Base-by-base conservation (phyloP, 2,888 invertebrate species). In the Cataglyphis cursor region DNA sequence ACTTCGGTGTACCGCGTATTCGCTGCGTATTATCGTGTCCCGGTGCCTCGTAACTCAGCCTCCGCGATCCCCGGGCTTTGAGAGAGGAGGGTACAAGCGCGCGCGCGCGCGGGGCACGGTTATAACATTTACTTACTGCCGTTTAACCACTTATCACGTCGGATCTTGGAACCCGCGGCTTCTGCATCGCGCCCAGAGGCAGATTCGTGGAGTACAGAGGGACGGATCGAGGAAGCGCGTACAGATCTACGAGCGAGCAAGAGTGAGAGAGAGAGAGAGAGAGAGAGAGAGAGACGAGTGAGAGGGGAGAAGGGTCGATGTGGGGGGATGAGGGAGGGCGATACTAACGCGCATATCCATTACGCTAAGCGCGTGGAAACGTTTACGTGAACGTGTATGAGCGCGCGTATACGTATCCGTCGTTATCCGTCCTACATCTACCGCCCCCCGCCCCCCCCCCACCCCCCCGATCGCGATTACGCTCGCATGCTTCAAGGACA, bases 401-500 rank as follows among this genome's bases (percentile, higher is more conserved):
- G 83, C 84, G 83, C 84, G 83, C 83, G 85, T 48, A 48, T 83
- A 84, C 68, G 73, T 85, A 89, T 84, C 80, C 78, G 78, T 72
- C 81, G 59, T 61, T 80, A 82, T 87, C 65, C 81, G 85, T 88
- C 81, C 85, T 89, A 83, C 89, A 84, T 87, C 70, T 65, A 28
- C 84, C 62, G 41, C 70, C 57, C 41, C 48, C 0, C 15, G 9
- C 1, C 38, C 10, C 10, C 1, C 38, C 38, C 1, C 8, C 38
- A 1, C 5, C 10, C 10, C 38, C 64, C 78, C 31, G 54, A 68
- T 84, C 85, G 88, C 91, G 92, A 93, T 93, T 93, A 92, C 91
- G 90, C 87, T 94, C 93, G 94, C 94, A 94, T 94, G 94, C 92
- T 94, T 90, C 89, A 91, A 94, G 93, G 94, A 94, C 93, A 94